Base-by-base conservation (phyloP, 2,797 vertebrate species). In the Buceros bicornis region DNA sequence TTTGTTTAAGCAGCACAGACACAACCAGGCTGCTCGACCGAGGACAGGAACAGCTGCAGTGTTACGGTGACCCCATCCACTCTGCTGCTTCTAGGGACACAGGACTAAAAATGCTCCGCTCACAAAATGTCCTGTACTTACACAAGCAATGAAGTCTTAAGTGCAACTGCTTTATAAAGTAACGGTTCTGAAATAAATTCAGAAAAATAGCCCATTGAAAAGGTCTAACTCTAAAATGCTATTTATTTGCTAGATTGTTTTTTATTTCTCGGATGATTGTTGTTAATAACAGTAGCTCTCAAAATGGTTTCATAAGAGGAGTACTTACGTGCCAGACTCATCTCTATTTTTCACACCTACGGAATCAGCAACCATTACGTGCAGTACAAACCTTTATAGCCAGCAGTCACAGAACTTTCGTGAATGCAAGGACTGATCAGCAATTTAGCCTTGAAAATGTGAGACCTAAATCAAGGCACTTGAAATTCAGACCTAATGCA, bases 401-500 rank as follows among this genome's bases (percentile, higher is more conserved):
- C 5, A 37, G 50, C 67, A 89, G 70, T 57, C 81, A 81, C 4
- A 26, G 58, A 53, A 74, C n/a, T 60, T 78, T 6, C 31, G 17
- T 95, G 79, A 90, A 57, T 84, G 24, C 51, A 48, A 79, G 33
- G 24, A 62, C 47, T 53, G 66, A 45, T 12, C 56, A 71, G 56
- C n/a, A 77, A 74, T 57, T 73, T 58, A 73, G 21, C 40, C 79
- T 77, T 87, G 61, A 84, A 92, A 90, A 71, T 77, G 11, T 42
- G 31, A 74, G 29, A 45, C 43, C 7, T 90, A 86, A 74, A 69
- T 87, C 61, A 84, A 83, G 24, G 8, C 16, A 77, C 60, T 89
- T 82, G 47, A 51, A 85, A 79, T 25, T 54, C 76, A 9, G 7
- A 99, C 98, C 98, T 85, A 97, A 93, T 98, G 98, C 35, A 76